Base-by-base conservation (phyloP, 1,140 invertebrate genomes). In the Diorhabda elongata region DNA sequence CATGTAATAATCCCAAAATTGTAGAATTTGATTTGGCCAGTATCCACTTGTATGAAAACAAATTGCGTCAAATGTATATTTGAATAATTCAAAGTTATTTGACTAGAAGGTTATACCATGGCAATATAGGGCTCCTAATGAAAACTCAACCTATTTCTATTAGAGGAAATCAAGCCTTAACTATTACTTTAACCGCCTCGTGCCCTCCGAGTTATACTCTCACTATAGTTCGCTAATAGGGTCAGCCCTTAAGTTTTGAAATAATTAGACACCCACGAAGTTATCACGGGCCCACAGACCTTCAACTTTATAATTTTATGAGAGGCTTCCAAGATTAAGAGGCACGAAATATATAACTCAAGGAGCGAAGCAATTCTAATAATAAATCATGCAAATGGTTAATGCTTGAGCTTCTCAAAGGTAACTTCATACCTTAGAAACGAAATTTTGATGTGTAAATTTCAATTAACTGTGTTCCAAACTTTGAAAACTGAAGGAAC, bases 141-240 rank as follows among this genome's bases (percentile, higher is more conserved):
- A n/a, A 52, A 52, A 52, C 47, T n/a, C 47, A 3, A 52, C 47
- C 47, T 3, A 52, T 52, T 52, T n/a, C 47, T 52, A 52, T 52
- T 52, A 52, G 47, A 52, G 47, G n/a, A 52, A 52, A 52, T 52
- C n/a, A n/a, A 52, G 47, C 47, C 47, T 52, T 52, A 52, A 52
- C 47, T 52, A 52, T 52, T 52, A 52, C n/a, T 52, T 8, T 52
- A 52, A 52, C 47, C 47, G 47, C 3, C 47, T 6, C 4, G 47
- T 52, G 47, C 47, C 47, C 47, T 52, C n/a, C 47, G 3, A 52
- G 47, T 52, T 52, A 52, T 52, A 52, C n/a, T 52, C 47, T n/a
- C n/a, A 6, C 6, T 52, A 8, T n/a, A 52, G 2, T 52, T 52
- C 47, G 4, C 47, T 52, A 52, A 52, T 52, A 52, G 47, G 47